Evolutionary conservation across 2,797 vertebrate genomes (phyloP).

Genomic region (Eulemur mongoz): DNA sequence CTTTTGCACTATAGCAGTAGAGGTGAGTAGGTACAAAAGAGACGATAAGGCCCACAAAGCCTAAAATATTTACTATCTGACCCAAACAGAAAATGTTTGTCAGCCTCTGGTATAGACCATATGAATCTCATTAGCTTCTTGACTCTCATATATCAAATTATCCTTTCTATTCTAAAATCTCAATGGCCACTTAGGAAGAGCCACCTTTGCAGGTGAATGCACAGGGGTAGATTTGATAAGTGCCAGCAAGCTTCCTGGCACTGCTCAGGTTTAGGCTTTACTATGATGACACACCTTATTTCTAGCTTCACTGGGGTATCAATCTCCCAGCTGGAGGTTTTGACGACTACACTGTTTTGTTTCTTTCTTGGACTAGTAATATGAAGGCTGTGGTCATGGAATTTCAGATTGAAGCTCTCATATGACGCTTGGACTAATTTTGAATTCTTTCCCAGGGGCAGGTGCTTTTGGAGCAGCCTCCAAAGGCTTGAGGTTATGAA

Average conservation of each 20-base stretch:
- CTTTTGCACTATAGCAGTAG: background rate
- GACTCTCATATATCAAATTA: background rate
- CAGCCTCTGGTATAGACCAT: background rate
- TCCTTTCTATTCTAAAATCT: background rate
- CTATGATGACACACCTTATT: background rate
- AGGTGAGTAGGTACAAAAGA: background rate
- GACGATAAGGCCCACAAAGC: background rate
- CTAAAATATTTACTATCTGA: slow-evolving; percentile 1
- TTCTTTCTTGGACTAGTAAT: background rate
- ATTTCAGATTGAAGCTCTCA: background rate
- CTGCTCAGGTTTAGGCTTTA: background rate
- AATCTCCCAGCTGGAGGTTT: background rate
- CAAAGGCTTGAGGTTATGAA: background rate
- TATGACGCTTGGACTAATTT: background rate
- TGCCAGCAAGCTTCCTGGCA: background rate
- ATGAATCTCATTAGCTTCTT: background rate
- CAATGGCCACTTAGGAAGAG: background rate
- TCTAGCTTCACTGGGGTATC: background rate
- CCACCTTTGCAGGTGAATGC: background rate
- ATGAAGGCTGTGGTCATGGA: background rate
- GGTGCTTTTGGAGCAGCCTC: background rate
- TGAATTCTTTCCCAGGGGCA: background rate
- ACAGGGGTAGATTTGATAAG: background rate
- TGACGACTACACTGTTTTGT: background rate
- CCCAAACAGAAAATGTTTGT: background rate